Evolutionary conservation across 2,113 vertebrate species (phyloP).

Genomic region (Thalassoma bifasciatum): DNA sequence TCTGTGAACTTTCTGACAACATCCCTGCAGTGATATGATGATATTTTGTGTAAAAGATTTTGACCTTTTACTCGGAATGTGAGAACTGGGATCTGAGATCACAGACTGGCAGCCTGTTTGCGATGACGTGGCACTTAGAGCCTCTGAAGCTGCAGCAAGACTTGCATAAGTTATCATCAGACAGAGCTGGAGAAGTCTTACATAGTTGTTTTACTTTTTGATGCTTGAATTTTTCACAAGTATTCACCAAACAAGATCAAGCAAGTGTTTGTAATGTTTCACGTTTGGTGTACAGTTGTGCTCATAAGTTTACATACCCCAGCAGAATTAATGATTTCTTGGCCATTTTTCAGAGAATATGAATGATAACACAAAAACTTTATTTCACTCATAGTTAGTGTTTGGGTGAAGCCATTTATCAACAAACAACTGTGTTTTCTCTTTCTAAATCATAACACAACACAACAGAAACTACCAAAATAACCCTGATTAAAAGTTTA

Average conservation of each 20-base stretch:
- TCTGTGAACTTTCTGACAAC: constrained; percentile 15
- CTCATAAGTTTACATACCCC: too few species aligned
- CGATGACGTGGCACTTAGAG: constrained; percentile 64
- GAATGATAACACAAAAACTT: too few species aligned
- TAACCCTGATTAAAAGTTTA: too few species aligned
- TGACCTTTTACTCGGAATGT: constrained; percentile 55
- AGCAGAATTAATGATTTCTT: too few species aligned
- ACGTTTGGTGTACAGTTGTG: too few species aligned
- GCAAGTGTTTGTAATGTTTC: background rate
- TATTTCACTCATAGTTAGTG: too few species aligned
- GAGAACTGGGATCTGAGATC: constrained; percentile 54
- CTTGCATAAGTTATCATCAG: constrained; percentile 36
- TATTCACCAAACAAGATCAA: background rate
- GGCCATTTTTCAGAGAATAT: too few species aligned
- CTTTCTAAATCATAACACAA: too few species aligned
- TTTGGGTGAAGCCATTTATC: too few species aligned
- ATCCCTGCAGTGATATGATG: background rate
- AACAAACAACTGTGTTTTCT: too few species aligned
- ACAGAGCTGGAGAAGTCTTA: constrained; percentile 14
- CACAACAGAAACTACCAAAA: too few species aligned
- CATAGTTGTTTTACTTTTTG: background rate
- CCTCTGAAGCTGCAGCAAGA: constrained; percentile 50
- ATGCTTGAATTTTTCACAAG: background rate
- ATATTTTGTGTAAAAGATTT: constrained; percentile 26
- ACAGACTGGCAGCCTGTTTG: constrained; percentile 43